Percentiles rank a stretch among this genome's conserved stretches.
phyloP scores from a whole-genome alignment of 2,113 vertebrate genomes.

The Euleptes europaea region DNA sequence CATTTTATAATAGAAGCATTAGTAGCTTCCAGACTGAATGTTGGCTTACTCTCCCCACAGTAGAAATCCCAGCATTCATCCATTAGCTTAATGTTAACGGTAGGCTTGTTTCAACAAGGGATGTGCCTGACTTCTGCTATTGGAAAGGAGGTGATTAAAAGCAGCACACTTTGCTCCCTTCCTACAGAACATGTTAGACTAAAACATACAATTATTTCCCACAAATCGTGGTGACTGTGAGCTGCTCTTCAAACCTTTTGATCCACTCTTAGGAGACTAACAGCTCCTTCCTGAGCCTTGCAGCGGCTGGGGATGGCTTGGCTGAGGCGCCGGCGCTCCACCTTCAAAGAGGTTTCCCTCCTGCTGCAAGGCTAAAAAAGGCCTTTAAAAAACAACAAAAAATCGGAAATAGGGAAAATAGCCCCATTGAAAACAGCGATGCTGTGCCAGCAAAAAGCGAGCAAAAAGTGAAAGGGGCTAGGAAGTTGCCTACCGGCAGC shows the following conservation, averaged over 20 bases:
- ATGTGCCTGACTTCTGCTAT: neutral
- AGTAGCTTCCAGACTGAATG: constrained; percentile 42
- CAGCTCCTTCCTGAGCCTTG: too few relatives aligned
- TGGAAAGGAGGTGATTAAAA: neutral
- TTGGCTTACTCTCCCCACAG: constrained; percentile 32
- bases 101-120: constrained; percentile 22
- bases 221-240: neutral
- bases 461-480: too few relatives aligned
- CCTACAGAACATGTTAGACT: neutral
- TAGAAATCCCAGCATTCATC: constrained; percentile 32
- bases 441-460: too few relatives aligned
- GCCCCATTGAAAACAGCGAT: too few relatives aligned
- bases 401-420: too few relatives aligned
- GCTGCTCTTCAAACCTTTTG: neutral
- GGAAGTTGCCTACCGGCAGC: too few relatives aligned
- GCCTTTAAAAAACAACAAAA: too few relatives aligned
- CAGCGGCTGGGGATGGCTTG: too few relatives aligned
- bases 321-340: too few relatives aligned
- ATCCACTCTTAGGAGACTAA: neutral
- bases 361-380: too few relatives aligned
- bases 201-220: neutral
- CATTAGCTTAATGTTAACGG: constrained; percentile 22
- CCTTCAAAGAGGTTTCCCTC: too few relatives aligned
- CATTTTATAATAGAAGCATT: constrained; percentile 56
- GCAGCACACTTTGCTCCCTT: neutral